Evolutionary conservation across 1,140 invertebrate species (phyloP).

Genomic region (Nephotettix cincticeps): DNA sequence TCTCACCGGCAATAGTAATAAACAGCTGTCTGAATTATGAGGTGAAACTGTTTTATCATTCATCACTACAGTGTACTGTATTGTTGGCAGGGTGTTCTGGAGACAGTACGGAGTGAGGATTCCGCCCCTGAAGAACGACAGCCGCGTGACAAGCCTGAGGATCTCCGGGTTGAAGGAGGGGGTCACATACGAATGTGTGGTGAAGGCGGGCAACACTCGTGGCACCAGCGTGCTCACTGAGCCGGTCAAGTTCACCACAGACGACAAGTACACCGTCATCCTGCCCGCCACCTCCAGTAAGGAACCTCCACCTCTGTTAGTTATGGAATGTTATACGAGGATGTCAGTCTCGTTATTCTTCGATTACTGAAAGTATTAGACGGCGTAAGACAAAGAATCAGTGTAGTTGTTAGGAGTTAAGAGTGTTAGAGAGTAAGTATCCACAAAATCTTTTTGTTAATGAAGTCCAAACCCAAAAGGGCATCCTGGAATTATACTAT

Average conservation of each 20-base stretch:
- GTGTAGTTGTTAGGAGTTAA: no score
- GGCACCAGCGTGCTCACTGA: constrained; percentile 72
- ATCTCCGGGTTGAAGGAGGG: constrained; percentile 69
- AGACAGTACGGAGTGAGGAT: constrained; percentile 49
- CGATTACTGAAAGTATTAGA: no score
- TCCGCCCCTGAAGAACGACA: constrained; percentile 64
- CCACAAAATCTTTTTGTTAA: no score
- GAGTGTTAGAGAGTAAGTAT: no score
- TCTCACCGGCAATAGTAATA: no score
- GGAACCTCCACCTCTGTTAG: no score
- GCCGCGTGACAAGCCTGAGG: constrained; percentile 63
- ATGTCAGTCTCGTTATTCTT: neutral
- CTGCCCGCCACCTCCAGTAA: constrained; percentile 10
- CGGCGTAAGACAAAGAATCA: no score
- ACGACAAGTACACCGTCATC: constrained; percentile 60
- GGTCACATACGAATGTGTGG: constrained; percentile 71
- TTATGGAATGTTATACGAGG: neutral
- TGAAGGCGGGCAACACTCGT: constrained; percentile 78
- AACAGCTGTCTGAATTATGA: no score
- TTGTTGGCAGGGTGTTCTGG: constrained; percentile 53
- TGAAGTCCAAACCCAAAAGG: no score
- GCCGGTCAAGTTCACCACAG: constrained; percentile 69
- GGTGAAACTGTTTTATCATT: no score
- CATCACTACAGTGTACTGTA: no score
- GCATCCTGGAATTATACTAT: no score